A percentile compares a stretch with the other conserved stretches of the same genome.
phyloP scores from a whole-genome alignment of 2,113 vertebrate species.

The Mormoops blainvillei region DNA sequence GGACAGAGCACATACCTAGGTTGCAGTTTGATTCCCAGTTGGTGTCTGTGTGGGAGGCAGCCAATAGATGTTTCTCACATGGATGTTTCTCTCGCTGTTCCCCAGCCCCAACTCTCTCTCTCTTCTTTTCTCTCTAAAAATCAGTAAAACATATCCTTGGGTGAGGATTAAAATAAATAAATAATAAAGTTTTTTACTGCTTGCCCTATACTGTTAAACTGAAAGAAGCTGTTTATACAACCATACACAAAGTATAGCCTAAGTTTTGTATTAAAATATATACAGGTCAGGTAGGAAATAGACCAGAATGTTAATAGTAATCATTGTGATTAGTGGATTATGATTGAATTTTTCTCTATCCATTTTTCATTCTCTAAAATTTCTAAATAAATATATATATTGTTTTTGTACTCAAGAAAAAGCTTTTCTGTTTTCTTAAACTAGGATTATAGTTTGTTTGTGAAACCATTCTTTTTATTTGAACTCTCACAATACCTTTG shows the following conservation, averaged over 20 bases:
- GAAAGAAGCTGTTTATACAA: not conserved
- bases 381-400: not conserved
- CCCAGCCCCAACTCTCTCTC: no score
- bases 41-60: no score
- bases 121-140: no score
- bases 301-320: not conserved
- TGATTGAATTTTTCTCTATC: not conserved
- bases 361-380: not conserved
- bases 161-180: no score
- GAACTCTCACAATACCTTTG: not conserved
- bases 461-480: constrained; percentile 16
- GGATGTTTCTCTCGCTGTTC: no score
- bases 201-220: not conserved
- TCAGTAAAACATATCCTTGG: no score
- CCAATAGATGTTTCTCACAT: no score
- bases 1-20: no score
- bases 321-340: not conserved
- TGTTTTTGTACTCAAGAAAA: not conserved
- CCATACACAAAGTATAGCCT: not conserved
- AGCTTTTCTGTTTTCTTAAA: not conserved
- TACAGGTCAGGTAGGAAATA: not conserved
- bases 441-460: not conserved
- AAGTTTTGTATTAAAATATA: not conserved
- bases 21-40: no score
- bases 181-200: not conserved